Conservation (phyloP, 1,140 invertebrate genomes). For the Anthonomus grandis region DNA sequence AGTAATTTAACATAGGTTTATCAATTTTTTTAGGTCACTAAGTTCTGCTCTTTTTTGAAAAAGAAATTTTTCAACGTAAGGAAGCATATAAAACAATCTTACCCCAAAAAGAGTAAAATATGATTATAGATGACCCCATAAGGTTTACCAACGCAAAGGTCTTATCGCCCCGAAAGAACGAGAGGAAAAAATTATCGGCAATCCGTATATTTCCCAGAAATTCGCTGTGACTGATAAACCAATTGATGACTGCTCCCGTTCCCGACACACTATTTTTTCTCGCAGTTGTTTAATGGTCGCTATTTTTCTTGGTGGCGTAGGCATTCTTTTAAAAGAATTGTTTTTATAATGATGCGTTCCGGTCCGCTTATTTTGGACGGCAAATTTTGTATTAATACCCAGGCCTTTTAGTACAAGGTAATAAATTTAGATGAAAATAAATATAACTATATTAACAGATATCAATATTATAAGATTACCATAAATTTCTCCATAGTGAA, state of each 20-base stretch:
- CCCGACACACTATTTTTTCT: slow-evolving; percentile 42
- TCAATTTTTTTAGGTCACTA: too few species aligned
- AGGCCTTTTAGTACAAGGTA: too few species aligned
- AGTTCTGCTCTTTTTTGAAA: too few species aligned
- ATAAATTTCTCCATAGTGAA: too few species aligned
- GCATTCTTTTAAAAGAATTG: slow-evolving; percentile 26
- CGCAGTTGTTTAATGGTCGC: slow-evolving; percentile 21
- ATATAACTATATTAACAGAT: too few species aligned
- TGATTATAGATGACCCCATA: slow-evolving; percentile 43
- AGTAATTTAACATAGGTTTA: too few species aligned
- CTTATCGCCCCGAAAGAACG: slow-evolving; percentile 45
- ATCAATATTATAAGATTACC: too few species aligned
- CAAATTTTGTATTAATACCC: too few species aligned
- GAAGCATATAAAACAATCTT: too few species aligned
- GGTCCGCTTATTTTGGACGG: too few species aligned
- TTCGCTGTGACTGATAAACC: slow-evolving; percentile 45
- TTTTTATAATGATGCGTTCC: slow-evolving; percentile 27
- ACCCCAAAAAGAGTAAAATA: slow-evolving; percentile 20
- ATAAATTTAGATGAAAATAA: too few species aligned
- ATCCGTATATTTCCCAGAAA: slow-evolving; percentile 43
- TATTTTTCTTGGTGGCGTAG: slow-evolving; percentile 18
- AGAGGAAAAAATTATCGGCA: slow-evolving; percentile 45
- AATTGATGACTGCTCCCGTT: slow-evolving; percentile 44
- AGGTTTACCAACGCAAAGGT: slow-evolving; percentile 46
- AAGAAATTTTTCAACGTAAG: too few species aligned